phyloP scores from a whole-genome alignment of 2,797 vertebrate genomes.

The Manis crassicaudata region DNA sequence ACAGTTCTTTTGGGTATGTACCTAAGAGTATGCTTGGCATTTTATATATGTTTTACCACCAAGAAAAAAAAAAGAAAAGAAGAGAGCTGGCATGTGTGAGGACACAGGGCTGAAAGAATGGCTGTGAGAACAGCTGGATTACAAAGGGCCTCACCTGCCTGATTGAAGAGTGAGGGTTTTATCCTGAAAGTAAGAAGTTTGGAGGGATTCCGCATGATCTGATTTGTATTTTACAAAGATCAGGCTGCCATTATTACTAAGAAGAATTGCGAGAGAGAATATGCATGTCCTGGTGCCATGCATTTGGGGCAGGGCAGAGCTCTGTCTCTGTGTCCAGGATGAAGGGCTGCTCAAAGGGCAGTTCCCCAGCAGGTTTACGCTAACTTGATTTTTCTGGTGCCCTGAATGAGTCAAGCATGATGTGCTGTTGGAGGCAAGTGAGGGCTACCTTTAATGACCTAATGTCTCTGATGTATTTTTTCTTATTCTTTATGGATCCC shows the following conservation, averaged over 20 bases:
- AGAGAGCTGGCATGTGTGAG: background rate
- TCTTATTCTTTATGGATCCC: background rate
- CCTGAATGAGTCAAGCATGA: background rate
- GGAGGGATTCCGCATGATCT: background rate
- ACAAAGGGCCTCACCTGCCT: background rate
- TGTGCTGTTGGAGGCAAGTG: background rate
- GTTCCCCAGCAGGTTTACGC: background rate
- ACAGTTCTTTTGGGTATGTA: background rate
- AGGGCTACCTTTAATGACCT: background rate
- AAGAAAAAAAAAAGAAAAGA: background rate
- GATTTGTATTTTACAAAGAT: background rate
- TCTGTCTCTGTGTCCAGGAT: too few species aligned
- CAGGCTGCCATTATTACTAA: background rate
- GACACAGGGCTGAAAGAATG: background rate
- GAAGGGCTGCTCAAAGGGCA: background rate
- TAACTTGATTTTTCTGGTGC: background rate
- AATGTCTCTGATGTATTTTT: background rate
- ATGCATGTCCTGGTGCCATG: background rate
- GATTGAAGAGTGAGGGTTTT: background rate
- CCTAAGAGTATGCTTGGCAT: background rate
- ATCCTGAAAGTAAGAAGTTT: background rate
- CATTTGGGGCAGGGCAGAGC: background rate
- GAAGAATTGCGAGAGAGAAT: background rate
- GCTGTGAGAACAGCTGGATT: background rate
- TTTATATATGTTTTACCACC: background rate